Evolutionary conservation across 2,888 invertebrate species (phyloP), one percentile per base, ranked within the genome.

Genomic region (Elaeidobius kamerunicus): DNA sequence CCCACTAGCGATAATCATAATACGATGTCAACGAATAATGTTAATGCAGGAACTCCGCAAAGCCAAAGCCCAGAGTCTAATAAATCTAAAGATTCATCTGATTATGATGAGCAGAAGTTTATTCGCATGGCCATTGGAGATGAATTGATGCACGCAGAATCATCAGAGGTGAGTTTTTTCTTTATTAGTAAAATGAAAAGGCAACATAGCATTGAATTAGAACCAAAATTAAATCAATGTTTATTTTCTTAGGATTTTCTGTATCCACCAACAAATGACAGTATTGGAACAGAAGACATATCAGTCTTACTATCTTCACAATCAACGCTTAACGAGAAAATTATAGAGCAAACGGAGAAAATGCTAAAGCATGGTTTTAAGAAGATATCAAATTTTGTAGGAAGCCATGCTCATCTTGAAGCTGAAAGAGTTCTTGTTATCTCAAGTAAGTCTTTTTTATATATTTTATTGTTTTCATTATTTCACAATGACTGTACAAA

Each of bases 391-490:
- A 7, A 15, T n/a, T 51, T 51, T 17, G 32, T 51, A 19, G 51
- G 43, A 2, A 51, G 30, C 18, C 19, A 14, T 16, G 44, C 28
- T 1, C 51, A 51, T 39, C 32, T 51, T n/a, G 51, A 51, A 17
- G 39, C 38, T 16, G 51, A 51, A 32, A 39, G 44, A 12, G 38
- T 28, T 1, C 32, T 44, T 16, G 15, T 44, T n/a, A 11, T 51
- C 2, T 38, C 51, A 27, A 43, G 44, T 44, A 51, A 51, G 51
- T 51, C 17, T 38, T 34, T 23, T 23, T n/a, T n/a, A n/a, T n/a
- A n/a, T n/a, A n/a, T n/a, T n/a, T n/a, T n/a, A n/a, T n/a, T n/a
- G n/a, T n/a, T n/a, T n/a, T n/a, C n/a, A n/a, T n/a, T n/a, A n/a
- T n/a, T n/a, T n/a, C n/a, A n/a, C n/a, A n/a, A n/a, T n/a, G n/a